Evolutionary conservation across 2,888 invertebrate genomes (phyloP).

Genomic region (Ormyrus rosae): DNA sequence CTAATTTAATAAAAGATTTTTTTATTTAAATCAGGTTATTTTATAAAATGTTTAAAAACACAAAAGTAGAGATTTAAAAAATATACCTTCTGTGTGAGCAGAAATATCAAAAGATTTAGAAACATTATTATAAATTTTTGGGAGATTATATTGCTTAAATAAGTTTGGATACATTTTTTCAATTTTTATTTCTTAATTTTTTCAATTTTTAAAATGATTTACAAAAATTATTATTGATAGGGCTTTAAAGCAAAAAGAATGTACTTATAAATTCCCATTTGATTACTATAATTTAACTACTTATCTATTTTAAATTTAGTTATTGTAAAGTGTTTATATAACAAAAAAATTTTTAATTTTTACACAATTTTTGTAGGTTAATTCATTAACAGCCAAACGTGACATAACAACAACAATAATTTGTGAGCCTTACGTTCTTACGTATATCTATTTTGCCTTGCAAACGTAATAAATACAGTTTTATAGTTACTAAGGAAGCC

Average conservation of each 20-base stretch:
- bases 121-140: slow-evolving; percentile 50
- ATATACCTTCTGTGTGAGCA: slow-evolving; percentile 36
- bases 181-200: slow-evolving; percentile 16
- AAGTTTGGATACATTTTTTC: slow-evolving; percentile 53
- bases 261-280: not conserved
- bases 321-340: not conserved
- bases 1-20: slow-evolving; percentile 12
- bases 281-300: not conserved
- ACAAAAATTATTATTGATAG: not conserved
- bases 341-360: slow-evolving; percentile 37
- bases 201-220: slow-evolving; percentile 26
- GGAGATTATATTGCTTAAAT: slow-evolving; percentile 52
- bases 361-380: slow-evolving; percentile 41
- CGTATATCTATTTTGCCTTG: not conserved
- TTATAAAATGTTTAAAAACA: too few species aligned
- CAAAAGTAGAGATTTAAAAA: too few species aligned
- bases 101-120: slow-evolving; percentile 32
- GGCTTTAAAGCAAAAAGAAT: not conserved
- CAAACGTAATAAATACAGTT: slow-evolving; percentile 10
- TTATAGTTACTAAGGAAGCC: slow-evolving; percentile 43
- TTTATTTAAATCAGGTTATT: not conserved
- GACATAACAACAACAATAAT: slow-evolving; percentile 45
- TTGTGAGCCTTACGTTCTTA: not conserved
- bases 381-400: slow-evolving; percentile 34
- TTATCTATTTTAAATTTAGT: not conserved